phyloP scores from a whole-genome alignment of 2,888 invertebrate species.

The Boloria euphrosyne region DNA sequence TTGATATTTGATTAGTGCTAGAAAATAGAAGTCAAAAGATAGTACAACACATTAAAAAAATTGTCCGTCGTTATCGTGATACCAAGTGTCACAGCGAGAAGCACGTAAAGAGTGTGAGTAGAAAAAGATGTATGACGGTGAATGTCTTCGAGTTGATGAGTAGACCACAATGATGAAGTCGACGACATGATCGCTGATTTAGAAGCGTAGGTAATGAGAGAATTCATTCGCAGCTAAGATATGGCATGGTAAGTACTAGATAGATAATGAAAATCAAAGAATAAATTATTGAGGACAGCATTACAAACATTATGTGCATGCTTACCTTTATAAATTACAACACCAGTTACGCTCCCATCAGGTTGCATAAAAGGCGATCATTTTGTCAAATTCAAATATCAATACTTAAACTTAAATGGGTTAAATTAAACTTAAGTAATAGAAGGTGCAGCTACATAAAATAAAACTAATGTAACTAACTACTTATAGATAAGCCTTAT shows the following conservation, averaged over 20 bases:
- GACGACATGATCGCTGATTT: slow-evolving; percentile 33
- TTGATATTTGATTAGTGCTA: slow-evolving; percentile 9
- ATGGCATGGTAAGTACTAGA: slow-evolving; percentile 43
- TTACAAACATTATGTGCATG: slow-evolving; percentile 75
- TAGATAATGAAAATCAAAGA: slow-evolving; percentile 36
- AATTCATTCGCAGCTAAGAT: slow-evolving; percentile 37
- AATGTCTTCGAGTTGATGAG: slow-evolving; percentile 23
- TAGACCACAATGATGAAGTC: slow-evolving; percentile 26
- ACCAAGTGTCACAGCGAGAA: slow-evolving; percentile 40
- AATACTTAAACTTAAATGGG: slow-evolving; percentile 75
- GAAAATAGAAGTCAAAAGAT: background rate
- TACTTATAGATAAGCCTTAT: slow-evolving; percentile 70
- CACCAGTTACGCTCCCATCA: slow-evolving; percentile 80
- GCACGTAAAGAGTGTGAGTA: slow-evolving; percentile 41
- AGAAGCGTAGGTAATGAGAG: slow-evolving; percentile 37
- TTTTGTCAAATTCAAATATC: slow-evolving; percentile 75
- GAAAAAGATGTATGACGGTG: slow-evolving; percentile 37
- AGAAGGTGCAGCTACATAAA: slow-evolving; percentile 77
- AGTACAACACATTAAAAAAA: background rate
- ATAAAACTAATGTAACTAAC: slow-evolving; percentile 74
- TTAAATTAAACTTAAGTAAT: slow-evolving; percentile 69
- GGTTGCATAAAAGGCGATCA: slow-evolving; percentile 82
- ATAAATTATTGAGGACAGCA: slow-evolving; percentile 47
- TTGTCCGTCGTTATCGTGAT: slow-evolving; percentile 37
- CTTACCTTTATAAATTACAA: slow-evolving; percentile 81